Conservation (phyloP, 2,797 vertebrate species). For the Xyrichtys novacula region DNA sequence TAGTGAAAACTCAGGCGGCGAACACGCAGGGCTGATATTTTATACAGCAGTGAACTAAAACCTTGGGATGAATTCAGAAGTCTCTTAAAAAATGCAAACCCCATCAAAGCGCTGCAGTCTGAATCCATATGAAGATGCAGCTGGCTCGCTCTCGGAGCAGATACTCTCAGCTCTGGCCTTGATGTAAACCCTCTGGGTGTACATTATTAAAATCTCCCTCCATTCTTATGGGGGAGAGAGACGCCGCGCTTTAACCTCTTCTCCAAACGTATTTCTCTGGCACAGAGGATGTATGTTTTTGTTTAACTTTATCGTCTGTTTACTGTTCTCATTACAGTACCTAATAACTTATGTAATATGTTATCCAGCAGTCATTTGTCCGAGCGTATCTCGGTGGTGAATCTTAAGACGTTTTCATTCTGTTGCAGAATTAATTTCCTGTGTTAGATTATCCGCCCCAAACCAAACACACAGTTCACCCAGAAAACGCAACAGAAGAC, state of each 20-base stretch:
- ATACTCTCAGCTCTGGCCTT: slow-evolving; percentile 37
- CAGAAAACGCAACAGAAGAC: slow-evolving; percentile 14
- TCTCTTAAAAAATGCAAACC: slow-evolving; percentile 82
- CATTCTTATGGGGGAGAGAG: slow-evolving; percentile 16
- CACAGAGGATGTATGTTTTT: slow-evolving; percentile 20
- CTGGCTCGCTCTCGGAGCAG: slow-evolving; percentile 26
- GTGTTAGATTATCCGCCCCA: slow-evolving; percentile 23
- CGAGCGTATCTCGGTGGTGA: background rate
- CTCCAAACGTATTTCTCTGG: slow-evolving; percentile 3
- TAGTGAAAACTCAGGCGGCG: slow-evolving; percentile 53
- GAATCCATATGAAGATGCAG: slow-evolving; percentile 64
- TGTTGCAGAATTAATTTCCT: slow-evolving; percentile 48
- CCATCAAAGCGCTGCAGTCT: slow-evolving; percentile 75
- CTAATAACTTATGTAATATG: slow-evolving; percentile 2
- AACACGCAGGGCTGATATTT: slow-evolving; percentile 75
- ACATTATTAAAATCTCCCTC: slow-evolving; percentile 45
- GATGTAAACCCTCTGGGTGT: slow-evolving; percentile 38
- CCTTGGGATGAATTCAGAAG: slow-evolving; percentile 69
- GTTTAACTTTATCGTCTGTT: slow-evolving; percentile 5
- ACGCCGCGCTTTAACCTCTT: slow-evolving; percentile 5
- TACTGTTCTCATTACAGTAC: slow-evolving; percentile 11
- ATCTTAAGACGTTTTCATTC: slow-evolving; percentile 40
- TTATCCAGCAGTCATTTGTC: slow-evolving; percentile 12
- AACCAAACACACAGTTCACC: slow-evolving; percentile 33
- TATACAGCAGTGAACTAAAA: slow-evolving; percentile 73